Percentiles rank a stretch among this genome's conserved stretches.
Conservation (phyloP, 2,113 vertebrate genomes). For the Alethe castanea region DNA sequence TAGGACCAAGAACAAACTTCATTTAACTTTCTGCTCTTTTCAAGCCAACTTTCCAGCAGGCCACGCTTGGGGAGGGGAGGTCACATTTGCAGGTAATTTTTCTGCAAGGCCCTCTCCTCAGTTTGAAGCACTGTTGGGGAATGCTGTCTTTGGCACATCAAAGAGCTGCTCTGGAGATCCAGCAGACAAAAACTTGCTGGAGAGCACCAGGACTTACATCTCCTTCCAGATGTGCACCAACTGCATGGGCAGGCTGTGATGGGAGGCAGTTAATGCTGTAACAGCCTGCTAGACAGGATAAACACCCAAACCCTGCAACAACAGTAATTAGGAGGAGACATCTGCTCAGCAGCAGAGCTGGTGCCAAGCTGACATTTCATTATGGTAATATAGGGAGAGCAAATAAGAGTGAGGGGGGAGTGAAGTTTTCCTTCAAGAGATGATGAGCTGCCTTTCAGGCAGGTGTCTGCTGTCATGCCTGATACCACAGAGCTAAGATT, state of each 20-base stretch:
- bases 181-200: neutral
- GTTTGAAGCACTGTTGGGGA: neutral
- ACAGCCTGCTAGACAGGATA: neutral
- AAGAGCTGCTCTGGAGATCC: neutral
- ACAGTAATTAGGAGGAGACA: neutral
- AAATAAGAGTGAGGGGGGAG: neutral
- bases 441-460: neutral
- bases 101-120: neutral
- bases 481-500: neutral
- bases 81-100: neutral
- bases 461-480: neutral
- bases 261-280: neutral
- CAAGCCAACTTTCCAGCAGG: neutral
- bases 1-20: neutral
- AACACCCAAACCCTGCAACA: conserved; percentile 15
- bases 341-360: conserved; percentile 16
- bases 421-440: neutral
- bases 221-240: neutral
- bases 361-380: conserved; percentile 35
- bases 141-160: neutral
- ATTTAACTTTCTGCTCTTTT: neutral
- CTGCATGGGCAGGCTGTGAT: neutral
- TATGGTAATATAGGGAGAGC: neutral
- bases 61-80: fast-evolving
- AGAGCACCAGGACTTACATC: neutral